These are phyloP conservation scores for Microcebus griseorufus DNA, from an alignment of 2,113 vertebrate genomes.

Conservation along the genomic window DNA sequence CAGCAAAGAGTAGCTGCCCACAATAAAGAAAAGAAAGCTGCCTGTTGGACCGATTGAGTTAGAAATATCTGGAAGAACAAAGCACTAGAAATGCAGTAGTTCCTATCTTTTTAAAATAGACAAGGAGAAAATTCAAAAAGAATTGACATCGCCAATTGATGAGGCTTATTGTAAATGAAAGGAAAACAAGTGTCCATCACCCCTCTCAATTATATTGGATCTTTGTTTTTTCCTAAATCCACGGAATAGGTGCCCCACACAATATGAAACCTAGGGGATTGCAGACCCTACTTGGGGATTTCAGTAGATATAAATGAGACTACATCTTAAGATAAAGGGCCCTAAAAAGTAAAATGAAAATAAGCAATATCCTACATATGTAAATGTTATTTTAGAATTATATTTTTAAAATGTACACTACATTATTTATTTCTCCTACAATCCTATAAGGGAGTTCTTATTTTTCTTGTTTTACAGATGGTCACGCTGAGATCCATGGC, in stretches of 20 bases:
- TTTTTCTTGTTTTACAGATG: neutral
- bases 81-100: neutral
- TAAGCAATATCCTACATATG: neutral
- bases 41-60: neutral
- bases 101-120: neutral
- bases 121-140: neutral
- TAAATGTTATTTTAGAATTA: neutral
- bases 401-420: neutral
- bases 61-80: constrained; percentile 1
- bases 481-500: neutral
- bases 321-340: neutral
- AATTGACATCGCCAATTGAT: neutral
- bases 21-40: neutral
- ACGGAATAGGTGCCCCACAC: neutral
- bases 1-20: neutral
- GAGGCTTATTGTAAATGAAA: neutral
- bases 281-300: neutral
- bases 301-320: neutral
- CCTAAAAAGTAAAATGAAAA: neutral
- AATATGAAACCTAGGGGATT: neutral
- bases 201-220: neutral
- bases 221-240: neutral
- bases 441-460: neutral
- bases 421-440: constrained; percentile 9
- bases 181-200: neutral